Base-by-base conservation (phyloP, 2,113 vertebrate genomes). In the Oreotrochilus melanogaster region DNA sequence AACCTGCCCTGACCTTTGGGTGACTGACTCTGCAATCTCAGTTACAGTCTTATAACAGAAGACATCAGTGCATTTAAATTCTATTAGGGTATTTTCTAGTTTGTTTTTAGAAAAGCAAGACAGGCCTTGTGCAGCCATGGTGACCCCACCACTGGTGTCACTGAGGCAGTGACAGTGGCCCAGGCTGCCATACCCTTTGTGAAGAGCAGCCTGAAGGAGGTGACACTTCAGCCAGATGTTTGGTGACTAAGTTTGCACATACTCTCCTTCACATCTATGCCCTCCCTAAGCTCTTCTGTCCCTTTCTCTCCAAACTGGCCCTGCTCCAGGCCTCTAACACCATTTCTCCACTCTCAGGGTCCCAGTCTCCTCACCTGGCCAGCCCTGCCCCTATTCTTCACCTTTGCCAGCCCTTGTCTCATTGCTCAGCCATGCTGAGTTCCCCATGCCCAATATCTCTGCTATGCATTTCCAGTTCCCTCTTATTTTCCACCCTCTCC, bases 111-210 rank as follows among this genome's bases (percentile, higher is more conserved):
- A 54, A 69, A 88, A 86, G 30, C 2, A 13, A 92, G 48, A 61
- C 28, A 35, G 61, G 22, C 22, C 9, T 23, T 2, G 0, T 31
- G 15, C 22, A 2, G 1, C 2, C 0, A 15, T 30, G 39, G 10
- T 64, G 48, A 60, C 17, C 66, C 54, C 31, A 27, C 10, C 42
- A 3, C 35, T 18, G 37, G 11, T 28, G 39, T 18, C 35, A 30
- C 39, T 2, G 1, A 65, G 33, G 18, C 67, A 10, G 33, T 42
- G 50, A 65, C n/a, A 39, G 37, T 8, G 35, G 43, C 12, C 39
- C 45, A 61, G 66, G 57, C 45, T 73, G 45, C 31, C 45, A 19
- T 7, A 10, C 27, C 21, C 3, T 1, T 0, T 3, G 6, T 33
- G 73, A 64, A 91, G 27, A 87, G 31, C 37, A 86, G 39, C 48